Conservation (phyloP, 1,140 invertebrate genomes). For the Sipha flava region DNA sequence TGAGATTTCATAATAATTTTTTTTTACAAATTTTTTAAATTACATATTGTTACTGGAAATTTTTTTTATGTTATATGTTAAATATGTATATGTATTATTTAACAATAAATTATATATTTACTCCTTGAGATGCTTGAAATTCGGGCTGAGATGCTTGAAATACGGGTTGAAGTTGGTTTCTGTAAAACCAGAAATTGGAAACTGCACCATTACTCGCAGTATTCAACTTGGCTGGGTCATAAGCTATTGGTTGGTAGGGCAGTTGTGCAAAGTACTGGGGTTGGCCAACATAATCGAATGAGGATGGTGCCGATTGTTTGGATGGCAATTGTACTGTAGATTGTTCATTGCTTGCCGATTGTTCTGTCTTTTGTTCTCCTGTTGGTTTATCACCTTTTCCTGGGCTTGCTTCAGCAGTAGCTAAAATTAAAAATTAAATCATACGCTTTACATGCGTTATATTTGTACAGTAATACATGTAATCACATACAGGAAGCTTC, state of each 20-base stretch:
- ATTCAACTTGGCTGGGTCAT: background rate
- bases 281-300: background rate
- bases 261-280: constrained; percentile 6
- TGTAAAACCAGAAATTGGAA: constrained; percentile 11
- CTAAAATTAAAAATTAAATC: background rate
- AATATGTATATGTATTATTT: too few relatives aligned
- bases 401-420: background rate
- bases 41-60: too few relatives aligned
- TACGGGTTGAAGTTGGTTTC: background rate
- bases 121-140: too few relatives aligned
- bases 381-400: background rate
- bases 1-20: too few relatives aligned
- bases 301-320: background rate
- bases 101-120: too few relatives aligned
- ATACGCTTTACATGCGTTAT: background rate
- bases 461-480: background rate
- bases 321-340: background rate
- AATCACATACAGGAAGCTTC: background rate
- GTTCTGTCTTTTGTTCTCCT: background rate
- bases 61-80: too few relatives aligned
- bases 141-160: too few relatives aligned
- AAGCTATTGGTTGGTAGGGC: background rate
- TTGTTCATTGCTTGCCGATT: background rate
- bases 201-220: background rate
- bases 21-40: too few relatives aligned